Evolutionary conservation across 2,797 vertebrate species (phyloP).

Genomic region (Micromesistius poutassou): DNA sequence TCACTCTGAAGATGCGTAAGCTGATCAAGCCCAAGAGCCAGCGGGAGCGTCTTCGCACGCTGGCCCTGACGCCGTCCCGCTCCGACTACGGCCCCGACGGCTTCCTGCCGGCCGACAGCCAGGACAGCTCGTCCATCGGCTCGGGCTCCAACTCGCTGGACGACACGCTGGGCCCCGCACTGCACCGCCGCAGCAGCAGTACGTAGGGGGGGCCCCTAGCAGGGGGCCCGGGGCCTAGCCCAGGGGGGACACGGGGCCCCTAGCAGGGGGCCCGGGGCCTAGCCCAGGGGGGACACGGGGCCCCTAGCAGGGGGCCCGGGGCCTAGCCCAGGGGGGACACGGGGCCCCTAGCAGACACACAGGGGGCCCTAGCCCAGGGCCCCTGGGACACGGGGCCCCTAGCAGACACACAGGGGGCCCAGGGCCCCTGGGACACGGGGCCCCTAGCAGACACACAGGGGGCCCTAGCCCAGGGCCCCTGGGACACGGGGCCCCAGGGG

Average conservation of each 20-base stretch:
- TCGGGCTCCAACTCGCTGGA: conserved; percentile 98
- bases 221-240: conserved; percentile 70
- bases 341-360: too few relatives aligned
- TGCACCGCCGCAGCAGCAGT: conserved; percentile 91
- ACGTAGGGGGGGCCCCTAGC: too few relatives aligned
- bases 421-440: conserved; percentile 55
- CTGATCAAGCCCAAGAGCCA: conserved; percentile 92
- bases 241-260: neutral
- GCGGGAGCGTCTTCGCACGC: conserved; percentile 87
- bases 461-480: too few relatives aligned
- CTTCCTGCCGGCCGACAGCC: conserved; percentile 88
- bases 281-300: neutral
- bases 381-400: neutral
- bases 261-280: too few relatives aligned
- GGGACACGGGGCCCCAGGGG: too few relatives aligned
- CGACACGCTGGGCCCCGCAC: conserved; percentile 75
- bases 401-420: too few relatives aligned
- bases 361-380: conserved; percentile 55
- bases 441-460: too few relatives aligned
- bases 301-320: too few relatives aligned
- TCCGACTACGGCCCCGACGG: conserved; percentile 87
- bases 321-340: conserved; percentile 55
- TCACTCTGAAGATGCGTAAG: conserved; percentile 96
- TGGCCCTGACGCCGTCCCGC: conserved; percentile 86
- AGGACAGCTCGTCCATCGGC: conserved; percentile 95